Evolutionary conservation across 1,140 invertebrate species (phyloP).

Genomic region (Trinorchestia longiramus): DNA sequence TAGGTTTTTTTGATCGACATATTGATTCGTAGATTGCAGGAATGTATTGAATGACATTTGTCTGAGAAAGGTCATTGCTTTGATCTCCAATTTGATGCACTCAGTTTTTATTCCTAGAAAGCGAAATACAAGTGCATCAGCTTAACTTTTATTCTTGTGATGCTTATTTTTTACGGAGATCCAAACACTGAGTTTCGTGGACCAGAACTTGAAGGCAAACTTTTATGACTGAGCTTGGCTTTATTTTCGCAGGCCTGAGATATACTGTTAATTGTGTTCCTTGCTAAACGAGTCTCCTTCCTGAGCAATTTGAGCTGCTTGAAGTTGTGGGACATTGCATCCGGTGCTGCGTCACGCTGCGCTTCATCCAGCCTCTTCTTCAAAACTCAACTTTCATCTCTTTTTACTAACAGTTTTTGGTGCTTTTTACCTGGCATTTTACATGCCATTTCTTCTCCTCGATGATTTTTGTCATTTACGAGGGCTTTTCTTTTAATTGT

Average conservation of each 20-base stretch:
- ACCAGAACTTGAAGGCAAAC: not conserved
- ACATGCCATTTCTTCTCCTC: not conserved
- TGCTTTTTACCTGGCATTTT: not conserved
- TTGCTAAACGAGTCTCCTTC: conserved; percentile 33
- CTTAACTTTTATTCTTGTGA: not conserved
- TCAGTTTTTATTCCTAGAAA: not conserved
- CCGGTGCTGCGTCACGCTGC: not conserved
- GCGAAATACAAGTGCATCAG: not conserved
- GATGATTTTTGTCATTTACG: not conserved
- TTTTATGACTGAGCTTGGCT: not conserved
- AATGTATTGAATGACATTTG: too few relatives aligned
- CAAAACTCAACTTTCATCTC: not conserved
- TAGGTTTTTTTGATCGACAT: too few relatives aligned
- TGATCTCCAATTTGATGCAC: too few relatives aligned
- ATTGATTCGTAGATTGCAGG: too few relatives aligned
- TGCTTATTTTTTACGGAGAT: not conserved
- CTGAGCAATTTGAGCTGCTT: conserved; percentile 26
- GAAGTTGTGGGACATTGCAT: conserved; percentile 17
- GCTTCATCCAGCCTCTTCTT: too few relatives aligned
- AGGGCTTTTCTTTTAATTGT: too few relatives aligned
- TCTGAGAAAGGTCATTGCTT: too few relatives aligned
- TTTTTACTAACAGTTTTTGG: not conserved
- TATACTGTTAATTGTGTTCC: conserved; percentile 53
- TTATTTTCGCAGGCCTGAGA: conserved; percentile 28
- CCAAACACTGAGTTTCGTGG: not conserved